Conservation (phyloP, 2,113 vertebrate species). For the Paedocypris sp. region DNA sequence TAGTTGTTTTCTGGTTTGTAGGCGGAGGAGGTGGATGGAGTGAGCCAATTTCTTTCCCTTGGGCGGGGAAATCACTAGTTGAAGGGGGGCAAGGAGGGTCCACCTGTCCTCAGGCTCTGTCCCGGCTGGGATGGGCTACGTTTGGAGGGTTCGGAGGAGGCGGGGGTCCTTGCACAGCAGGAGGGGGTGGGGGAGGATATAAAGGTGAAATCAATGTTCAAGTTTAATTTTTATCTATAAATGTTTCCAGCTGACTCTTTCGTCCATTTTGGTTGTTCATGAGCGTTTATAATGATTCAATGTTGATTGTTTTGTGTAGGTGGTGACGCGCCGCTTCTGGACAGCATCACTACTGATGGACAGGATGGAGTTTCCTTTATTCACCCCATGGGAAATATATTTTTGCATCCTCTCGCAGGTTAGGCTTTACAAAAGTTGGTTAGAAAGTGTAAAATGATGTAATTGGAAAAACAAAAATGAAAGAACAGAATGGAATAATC, state of each 20-base stretch:
- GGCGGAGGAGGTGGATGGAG: constrained; percentile 80
- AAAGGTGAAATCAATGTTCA: constrained; percentile 61
- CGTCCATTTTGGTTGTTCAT: neutral
- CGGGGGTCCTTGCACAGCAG: constrained; percentile 78
- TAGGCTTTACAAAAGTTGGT: constrained; percentile 12
- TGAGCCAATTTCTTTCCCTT: constrained; percentile 45
- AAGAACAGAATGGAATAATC: too few species aligned
- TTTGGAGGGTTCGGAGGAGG: constrained; percentile 79
- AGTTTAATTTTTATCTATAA: too few species aligned
- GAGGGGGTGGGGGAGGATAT: constrained; percentile 79
- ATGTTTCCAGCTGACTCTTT: neutral
- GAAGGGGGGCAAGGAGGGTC: constrained; percentile 73
- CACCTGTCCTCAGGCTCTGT: constrained; percentile 66
- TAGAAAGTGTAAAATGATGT: neutral
- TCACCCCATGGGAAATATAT: constrained; percentile 76
- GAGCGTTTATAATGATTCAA: neutral
- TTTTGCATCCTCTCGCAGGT: constrained; percentile 82
- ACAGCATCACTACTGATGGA: constrained; percentile 72
- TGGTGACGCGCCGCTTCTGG: constrained; percentile 63
- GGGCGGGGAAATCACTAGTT: constrained; percentile 66
- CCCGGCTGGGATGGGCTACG: constrained; percentile 71
- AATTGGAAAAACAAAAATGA: too few species aligned
- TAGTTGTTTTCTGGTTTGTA: constrained; percentile 24
- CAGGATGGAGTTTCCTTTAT: constrained; percentile 80
- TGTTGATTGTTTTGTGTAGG: constrained; percentile 48